A percentile compares a stretch with the other conserved stretches of the same genome.
Evolutionary conservation across 2,888 invertebrate genomes (phyloP).

Genomic region (Callyntrura sp.): DNA sequence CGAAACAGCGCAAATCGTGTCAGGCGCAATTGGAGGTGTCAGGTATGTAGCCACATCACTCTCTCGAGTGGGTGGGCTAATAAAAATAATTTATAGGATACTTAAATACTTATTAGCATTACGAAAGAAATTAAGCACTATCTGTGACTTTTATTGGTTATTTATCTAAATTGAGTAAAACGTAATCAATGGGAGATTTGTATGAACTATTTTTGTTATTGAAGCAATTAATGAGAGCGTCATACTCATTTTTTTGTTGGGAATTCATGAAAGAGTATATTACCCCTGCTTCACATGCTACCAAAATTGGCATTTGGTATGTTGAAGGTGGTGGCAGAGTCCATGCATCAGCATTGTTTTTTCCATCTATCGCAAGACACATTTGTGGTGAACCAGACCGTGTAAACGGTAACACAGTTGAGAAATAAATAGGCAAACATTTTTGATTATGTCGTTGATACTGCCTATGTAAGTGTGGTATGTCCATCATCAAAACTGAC

Average conservation of each 20-base stretch:
- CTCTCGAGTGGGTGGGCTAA: too few species aligned
- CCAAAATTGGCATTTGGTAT: too few species aligned
- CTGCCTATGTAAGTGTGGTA: not conserved
- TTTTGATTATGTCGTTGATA: too few species aligned
- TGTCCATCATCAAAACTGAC: slow-evolving; percentile 49
- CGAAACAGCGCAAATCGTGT: too few species aligned
- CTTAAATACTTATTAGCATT: not conserved
- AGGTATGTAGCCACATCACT: not conserved
- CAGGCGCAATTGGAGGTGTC: not conserved
- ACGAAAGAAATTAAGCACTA: too few species aligned
- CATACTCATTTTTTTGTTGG: not conserved
- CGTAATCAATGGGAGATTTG: not conserved
- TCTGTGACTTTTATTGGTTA: not conserved
- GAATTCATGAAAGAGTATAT: not conserved
- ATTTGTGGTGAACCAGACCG: slow-evolving; percentile 61
- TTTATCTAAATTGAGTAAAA: not conserved
- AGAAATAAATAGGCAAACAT: slow-evolving; percentile 27
- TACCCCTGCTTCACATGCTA: too few species aligned
- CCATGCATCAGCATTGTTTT: not conserved
- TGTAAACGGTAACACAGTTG: slow-evolving; percentile 69
- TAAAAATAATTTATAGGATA: not conserved
- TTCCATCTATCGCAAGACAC: slow-evolving; percentile 4
- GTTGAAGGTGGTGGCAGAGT: too few species aligned
- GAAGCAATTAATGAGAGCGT: not conserved
- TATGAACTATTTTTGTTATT: not conserved